phyloP scores from a whole-genome alignment of 1,140 invertebrate genomes.

The Drosophila carrolli region DNA sequence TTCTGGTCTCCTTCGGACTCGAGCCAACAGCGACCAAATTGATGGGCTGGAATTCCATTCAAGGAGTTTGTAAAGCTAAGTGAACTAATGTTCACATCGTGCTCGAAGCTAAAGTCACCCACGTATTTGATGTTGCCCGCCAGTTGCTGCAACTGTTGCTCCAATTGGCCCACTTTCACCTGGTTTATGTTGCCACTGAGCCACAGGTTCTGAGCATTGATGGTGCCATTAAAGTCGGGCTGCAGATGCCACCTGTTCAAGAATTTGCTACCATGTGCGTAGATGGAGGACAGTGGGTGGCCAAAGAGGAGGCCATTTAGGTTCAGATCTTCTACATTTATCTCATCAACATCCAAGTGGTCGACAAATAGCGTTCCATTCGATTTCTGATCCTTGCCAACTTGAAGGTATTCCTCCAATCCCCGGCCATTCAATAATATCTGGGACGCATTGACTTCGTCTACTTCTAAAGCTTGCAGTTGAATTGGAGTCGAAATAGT shows the following conservation, averaged over 20 bases:
- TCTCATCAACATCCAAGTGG: slow-evolving; percentile 15
- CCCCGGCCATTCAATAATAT: slow-evolving; percentile 34
- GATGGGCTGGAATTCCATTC: slow-evolving; percentile 62
- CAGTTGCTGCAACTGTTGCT: slow-evolving; percentile 70
- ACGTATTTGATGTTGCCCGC: slow-evolving; percentile 79
- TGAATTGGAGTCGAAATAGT: slow-evolving; percentile 61
- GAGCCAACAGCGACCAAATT: slow-evolving; percentile 71
- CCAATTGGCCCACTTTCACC: slow-evolving; percentile 48
- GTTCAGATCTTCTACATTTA: slow-evolving; percentile 47
- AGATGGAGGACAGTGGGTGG: slow-evolving; percentile 41
- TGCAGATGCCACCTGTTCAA: slow-evolving; percentile 51
- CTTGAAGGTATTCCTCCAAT: slow-evolving; percentile 42
- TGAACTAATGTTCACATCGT: slow-evolving; percentile 62
- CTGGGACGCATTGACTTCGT: slow-evolving; percentile 30
- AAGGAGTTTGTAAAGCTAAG: slow-evolving; percentile 58
- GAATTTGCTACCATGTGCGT: slow-evolving; percentile 52
- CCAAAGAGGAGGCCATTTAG: slow-evolving; percentile 60
- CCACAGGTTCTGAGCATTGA: slow-evolving; percentile 81
- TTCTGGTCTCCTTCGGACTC: slow-evolving; percentile 51
- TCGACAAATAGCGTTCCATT: slow-evolving; percentile 44
- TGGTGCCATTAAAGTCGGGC: slow-evolving; percentile 67
- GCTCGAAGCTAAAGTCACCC: slow-evolving; percentile 76
- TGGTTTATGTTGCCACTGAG: slow-evolving; percentile 63
- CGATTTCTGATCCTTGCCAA: slow-evolving; percentile 28
- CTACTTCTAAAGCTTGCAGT: slow-evolving; percentile 30